A percentile compares a stretch with the other conserved stretches of the same genome.
Evolutionary conservation across 2,888 invertebrate species (phyloP).

Genomic region (Polylopha cassiicola): DNA sequence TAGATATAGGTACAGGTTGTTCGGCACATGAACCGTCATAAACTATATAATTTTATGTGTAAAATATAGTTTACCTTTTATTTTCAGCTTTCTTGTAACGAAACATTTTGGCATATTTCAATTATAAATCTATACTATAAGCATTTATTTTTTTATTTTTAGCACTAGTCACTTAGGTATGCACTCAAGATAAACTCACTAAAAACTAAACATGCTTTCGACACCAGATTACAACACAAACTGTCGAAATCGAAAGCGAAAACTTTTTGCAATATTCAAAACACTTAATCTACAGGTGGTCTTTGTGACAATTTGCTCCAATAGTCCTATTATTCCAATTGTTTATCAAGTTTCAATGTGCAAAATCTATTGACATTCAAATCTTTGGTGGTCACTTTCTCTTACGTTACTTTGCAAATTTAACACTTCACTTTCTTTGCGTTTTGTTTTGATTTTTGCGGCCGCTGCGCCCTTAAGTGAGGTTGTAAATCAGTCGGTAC

Average conservation of each 20-base stretch:
- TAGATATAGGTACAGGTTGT: too few relatives aligned
- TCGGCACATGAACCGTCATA: too few relatives aligned
- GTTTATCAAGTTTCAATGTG: slow-evolving; percentile 25
- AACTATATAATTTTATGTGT: too few relatives aligned
- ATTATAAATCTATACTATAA: too few relatives aligned
- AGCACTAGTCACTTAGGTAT: too few relatives aligned
- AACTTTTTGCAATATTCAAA: slow-evolving; percentile 58
- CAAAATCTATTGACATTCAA: slow-evolving; percentile 28
- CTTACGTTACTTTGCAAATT: slow-evolving; percentile 49
- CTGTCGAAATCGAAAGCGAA: slow-evolving; percentile 52
- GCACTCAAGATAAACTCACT: too few relatives aligned
- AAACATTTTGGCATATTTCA: too few relatives aligned
- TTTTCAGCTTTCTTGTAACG: too few relatives aligned
- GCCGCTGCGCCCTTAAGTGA: slow-evolving; percentile 43
- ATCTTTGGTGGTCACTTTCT: slow-evolving; percentile 57
- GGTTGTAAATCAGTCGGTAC: slow-evolving; percentile 66
- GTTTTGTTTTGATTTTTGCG: slow-evolving; percentile 57
- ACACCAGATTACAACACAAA: slow-evolving; percentile 39
- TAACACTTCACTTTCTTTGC: slow-evolving; percentile 52
- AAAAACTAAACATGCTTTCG: slow-evolving; percentile 37
- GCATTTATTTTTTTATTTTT: too few relatives aligned
- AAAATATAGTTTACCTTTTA: too few relatives aligned
- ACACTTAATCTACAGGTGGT: slow-evolving; percentile 57
- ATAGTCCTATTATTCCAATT: slow-evolving; percentile 34
- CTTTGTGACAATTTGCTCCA: slow-evolving; percentile 43